Conservation (phyloP, 2,113 vertebrate species). For the Megaptera novaeangliae region DNA sequence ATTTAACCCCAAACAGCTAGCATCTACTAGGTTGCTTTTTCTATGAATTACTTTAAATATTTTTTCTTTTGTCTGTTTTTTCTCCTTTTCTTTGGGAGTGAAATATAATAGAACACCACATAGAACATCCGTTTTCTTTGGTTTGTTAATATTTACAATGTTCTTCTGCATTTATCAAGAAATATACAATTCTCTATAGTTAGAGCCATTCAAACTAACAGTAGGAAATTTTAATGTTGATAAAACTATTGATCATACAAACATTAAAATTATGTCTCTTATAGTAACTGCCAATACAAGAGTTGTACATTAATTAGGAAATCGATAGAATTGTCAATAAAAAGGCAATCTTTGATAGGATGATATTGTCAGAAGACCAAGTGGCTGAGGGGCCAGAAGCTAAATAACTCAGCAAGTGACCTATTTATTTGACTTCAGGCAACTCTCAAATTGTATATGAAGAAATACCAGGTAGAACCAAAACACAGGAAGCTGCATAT, state of each 20-base stretch:
- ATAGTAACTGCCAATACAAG: slow-evolving; percentile 84
- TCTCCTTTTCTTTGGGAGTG: slow-evolving; percentile 51
- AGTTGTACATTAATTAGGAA: slow-evolving; percentile 93
- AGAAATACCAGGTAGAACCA: neutral
- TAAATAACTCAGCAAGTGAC: slow-evolving; percentile 66
- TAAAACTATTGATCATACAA: slow-evolving; percentile 90
- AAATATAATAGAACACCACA: slow-evolving; percentile 69
- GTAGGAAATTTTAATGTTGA: slow-evolving; percentile 86
- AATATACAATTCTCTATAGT: slow-evolving; percentile 70
- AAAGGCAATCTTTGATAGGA: slow-evolving; percentile 81
- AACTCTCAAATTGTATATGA: slow-evolving; percentile 36
- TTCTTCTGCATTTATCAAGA: slow-evolving; percentile 73
- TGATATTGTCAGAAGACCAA: slow-evolving; percentile 78
- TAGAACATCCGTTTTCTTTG: slow-evolving; percentile 72
- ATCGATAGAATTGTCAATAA: slow-evolving; percentile 88
- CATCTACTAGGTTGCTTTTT: slow-evolving; percentile 42
- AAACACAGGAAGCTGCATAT: neutral
- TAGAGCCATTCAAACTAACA: slow-evolving; percentile 79
- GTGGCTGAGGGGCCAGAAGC: slow-evolving; percentile 67
- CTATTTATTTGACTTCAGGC: slow-evolving; percentile 66
- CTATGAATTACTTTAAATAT: slow-evolving; percentile 46
- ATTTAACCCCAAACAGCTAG: slow-evolving; percentile 26
- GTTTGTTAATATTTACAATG: slow-evolving; percentile 76
- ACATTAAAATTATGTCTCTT: slow-evolving; percentile 93
- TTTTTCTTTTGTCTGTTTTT: neutral